Evolutionary conservation across 1,140 invertebrate species (phyloP).

Genomic region (Pteromalus puparum): DNA sequence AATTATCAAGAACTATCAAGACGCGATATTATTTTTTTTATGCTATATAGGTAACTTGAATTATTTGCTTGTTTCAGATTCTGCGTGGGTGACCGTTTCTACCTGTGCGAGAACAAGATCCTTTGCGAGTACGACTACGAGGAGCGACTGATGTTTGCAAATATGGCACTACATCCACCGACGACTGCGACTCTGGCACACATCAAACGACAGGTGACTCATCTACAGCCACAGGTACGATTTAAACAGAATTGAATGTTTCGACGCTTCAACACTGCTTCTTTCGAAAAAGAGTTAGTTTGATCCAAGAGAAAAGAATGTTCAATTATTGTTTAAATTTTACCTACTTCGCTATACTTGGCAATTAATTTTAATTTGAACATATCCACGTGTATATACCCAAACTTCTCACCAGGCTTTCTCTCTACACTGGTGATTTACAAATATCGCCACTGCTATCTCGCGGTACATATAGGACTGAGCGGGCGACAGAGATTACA

Average conservation of each 20-base stretch:
- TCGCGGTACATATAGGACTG: not conserved
- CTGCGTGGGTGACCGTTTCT: conserved; percentile 95
- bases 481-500: conserved; percentile 49
- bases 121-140: conserved; percentile 96
- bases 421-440: conserved; percentile 7
- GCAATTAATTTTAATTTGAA: not conserved
- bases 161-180: conserved; percentile 90
- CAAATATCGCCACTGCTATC: conserved; percentile 17
- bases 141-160: conserved; percentile 91
- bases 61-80: conserved; percentile 83
- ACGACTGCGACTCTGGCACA: conserved; percentile 84
- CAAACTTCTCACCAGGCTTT: too few species aligned
- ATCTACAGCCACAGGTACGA: conserved; percentile 81
- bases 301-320: conserved; percentile 27
- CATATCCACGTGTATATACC: too few species aligned
- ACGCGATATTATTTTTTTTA: too few species aligned
- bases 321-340: conserved; percentile 55
- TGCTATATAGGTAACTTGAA: too few species aligned
- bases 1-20: too few species aligned
- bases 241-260: conserved; percentile 55
- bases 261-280: conserved; percentile 1
- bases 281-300: conserved; percentile 20
- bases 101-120: conserved; percentile 94
- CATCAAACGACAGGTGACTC: conserved; percentile 89
- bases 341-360: conserved; percentile 17